These are phyloP conservation scores for Epizoanthus illoricatus DNA, from an alignment of 92 coral and sea anemone species.

Conservation along the genomic window DNA sequence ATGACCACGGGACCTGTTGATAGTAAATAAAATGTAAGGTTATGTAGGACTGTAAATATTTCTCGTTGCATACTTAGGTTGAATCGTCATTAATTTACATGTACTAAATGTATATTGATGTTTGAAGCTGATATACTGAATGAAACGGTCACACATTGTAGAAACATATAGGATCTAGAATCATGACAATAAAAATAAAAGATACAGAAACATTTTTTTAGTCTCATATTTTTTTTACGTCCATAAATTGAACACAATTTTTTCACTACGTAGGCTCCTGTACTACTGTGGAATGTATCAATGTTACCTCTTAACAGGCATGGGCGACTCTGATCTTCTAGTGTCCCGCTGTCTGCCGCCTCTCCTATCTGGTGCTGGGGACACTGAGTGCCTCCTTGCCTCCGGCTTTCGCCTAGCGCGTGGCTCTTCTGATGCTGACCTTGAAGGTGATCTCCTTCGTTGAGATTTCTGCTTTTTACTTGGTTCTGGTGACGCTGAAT, in stretches of 20 bases:
- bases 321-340: constrained; percentile 14
- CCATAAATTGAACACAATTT: too few relatives aligned
- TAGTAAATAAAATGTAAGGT: background rate
- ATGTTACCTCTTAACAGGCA: constrained; percentile 12
- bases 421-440: constrained; percentile 19
- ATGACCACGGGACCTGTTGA: constrained; percentile 28
- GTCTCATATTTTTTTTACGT: too few relatives aligned
- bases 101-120: too few relatives aligned
- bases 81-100: too few relatives aligned
- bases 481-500: constrained; percentile 63
- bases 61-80: too few relatives aligned
- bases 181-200: too few relatives aligned
- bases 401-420: background rate
- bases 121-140: too few relatives aligned
- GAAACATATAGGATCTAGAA: too few relatives aligned
- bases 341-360: background rate
- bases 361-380: constrained; percentile 16
- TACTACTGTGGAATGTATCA: background rate
- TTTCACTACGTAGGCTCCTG: too few relatives aligned
- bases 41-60: background rate
- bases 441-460: constrained; percentile 17
- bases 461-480: constrained; percentile 32
- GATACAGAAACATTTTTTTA: too few relatives aligned
- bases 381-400: background rate
- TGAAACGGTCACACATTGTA: too few relatives aligned